A percentile compares a stretch with the other conserved stretches of the same genome.
Conservation (phyloP, 1,140 invertebrate genomes). For the Diplogasteroides magnus region DNA sequence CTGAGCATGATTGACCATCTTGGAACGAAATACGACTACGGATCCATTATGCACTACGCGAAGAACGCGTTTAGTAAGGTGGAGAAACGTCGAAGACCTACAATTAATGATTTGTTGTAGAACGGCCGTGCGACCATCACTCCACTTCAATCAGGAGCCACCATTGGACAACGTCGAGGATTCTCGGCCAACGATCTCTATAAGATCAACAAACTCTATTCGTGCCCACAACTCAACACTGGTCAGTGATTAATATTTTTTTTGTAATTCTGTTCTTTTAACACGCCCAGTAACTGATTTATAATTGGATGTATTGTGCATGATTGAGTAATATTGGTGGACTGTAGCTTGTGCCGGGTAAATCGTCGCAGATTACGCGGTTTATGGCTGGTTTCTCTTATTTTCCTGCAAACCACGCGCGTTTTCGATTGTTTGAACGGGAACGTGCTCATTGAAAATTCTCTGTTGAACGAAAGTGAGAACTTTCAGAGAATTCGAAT, state of each 20-base stretch:
- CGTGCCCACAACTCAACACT: constrained; percentile 21
- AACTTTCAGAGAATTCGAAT: constrained; percentile 16
- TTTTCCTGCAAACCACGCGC: too few species aligned
- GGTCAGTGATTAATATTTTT: constrained; percentile 18
- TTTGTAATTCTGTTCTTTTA: constrained; percentile 11
- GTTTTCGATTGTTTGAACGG: too few species aligned
- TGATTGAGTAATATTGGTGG: constrained; percentile 7
- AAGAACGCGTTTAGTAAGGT: constrained; percentile 54
- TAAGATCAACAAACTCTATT: constrained; percentile 41
- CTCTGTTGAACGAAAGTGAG: background rate
- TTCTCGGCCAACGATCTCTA: constrained; percentile 49
- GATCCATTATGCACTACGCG: constrained; percentile 58
- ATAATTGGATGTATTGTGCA: constrained; percentile 10
- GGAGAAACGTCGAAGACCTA: background rate
- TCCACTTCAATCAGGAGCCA: constrained; percentile 34
- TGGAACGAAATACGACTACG: constrained; percentile 54
- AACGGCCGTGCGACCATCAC: constrained; percentile 55
- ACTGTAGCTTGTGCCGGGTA: background rate
- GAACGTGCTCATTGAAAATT: background rate
- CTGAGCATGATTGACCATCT: constrained; percentile 41
- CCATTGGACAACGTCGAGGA: constrained; percentile 56
- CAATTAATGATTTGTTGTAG: background rate
- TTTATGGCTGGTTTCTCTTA: too few species aligned
- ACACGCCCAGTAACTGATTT: constrained; percentile 2
- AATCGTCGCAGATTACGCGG: background rate